Percentiles rank a stretch among this genome's conserved stretches.
These are phyloP conservation scores for Tachyglossus aculeatus DNA, from an alignment of 2,797 vertebrate species.

Conservation along the genomic window DNA sequence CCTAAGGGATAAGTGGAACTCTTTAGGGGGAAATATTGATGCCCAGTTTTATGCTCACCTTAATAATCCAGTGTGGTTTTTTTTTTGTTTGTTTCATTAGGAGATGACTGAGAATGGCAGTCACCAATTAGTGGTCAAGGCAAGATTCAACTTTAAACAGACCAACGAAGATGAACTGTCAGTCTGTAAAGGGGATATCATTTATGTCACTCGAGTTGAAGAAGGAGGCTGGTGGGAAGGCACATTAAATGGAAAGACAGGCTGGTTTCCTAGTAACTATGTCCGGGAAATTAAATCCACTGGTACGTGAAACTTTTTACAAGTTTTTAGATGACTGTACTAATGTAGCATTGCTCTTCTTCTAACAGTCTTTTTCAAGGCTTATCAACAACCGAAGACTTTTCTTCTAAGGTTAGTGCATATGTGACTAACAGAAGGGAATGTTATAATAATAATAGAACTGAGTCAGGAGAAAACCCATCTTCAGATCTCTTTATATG, in stretches of 20 bases:
- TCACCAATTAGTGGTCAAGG: conserved; percentile 90
- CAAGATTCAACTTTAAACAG: conserved; percentile 97
- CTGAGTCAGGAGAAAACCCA: conserved; percentile 27
- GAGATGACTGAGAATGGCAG: conserved; percentile 97
- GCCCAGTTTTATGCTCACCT: no score
- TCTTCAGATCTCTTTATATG: conserved; percentile 35
- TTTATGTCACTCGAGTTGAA: conserved; percentile 92
- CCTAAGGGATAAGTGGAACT: no score
- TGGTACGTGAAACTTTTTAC: conserved; percentile 80
- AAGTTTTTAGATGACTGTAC: neutral
- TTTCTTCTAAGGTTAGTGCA: neutral
- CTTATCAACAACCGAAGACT: conserved; percentile 25
- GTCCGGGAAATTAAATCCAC: conserved; percentile 93
- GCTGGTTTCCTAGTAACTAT: conserved; percentile 99
- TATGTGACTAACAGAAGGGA: neutral
- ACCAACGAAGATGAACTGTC: conserved; percentile 97
- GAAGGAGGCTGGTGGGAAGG: conserved; percentile 99
- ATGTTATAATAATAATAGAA: neutral
- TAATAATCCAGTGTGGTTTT: no score
- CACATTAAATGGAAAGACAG: conserved; percentile 86
- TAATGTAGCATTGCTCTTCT: neutral
- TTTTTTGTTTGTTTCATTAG: conserved; percentile 68
- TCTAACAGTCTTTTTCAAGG: no score
- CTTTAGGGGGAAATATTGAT: no score
- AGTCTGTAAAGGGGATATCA: conserved; percentile 93